These are phyloP conservation scores for Trididemnum miniatum DNA, from an alignment of 23 tunicate genomes.

Conservation along the genomic window DNA sequence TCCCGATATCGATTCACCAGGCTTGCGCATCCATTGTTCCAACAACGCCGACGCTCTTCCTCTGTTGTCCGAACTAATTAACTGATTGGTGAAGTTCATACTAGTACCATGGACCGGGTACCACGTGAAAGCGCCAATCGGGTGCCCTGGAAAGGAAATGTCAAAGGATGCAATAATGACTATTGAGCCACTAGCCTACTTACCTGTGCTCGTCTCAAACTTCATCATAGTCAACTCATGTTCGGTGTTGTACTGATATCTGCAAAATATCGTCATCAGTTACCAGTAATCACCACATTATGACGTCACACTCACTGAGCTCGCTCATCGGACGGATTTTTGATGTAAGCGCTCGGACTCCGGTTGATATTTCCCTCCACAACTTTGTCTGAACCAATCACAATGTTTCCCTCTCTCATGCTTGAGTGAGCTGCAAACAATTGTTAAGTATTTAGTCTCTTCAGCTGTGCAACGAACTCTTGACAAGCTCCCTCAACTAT, in stretches of 20 bases:
- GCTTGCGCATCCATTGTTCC: constrained; percentile 68
- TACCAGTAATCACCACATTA: neutral
- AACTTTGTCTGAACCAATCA: constrained; percentile 64
- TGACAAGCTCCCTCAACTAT: too few species aligned
- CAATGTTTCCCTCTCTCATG: constrained; percentile 54
- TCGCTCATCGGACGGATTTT: constrained; percentile 76
- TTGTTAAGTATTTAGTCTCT: too few species aligned
- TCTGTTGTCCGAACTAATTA: constrained; percentile 91
- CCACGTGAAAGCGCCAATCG: constrained; percentile 79
- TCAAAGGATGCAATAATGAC: too few species aligned
- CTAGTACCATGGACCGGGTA: constrained; percentile 92
- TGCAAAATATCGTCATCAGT: neutral
- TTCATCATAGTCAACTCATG: constrained; percentile 82
- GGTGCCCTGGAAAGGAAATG: constrained; percentile 60
- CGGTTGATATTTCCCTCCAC: constrained; percentile 89
- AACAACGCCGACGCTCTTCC: constrained; percentile 89
- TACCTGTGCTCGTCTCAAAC: constrained; percentile 48
- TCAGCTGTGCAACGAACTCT: too few species aligned
- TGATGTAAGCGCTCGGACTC: constrained; percentile 85
- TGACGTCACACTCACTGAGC: constrained; percentile 49
- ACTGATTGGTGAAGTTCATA: constrained; percentile 88
- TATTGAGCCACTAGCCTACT: too few species aligned
- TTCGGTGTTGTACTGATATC: constrained; percentile 82
- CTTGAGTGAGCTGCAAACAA: constrained; percentile 73
- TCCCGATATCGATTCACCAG: constrained; percentile 49